Conservation (phyloP, 2,797 vertebrate species). For the Lepilemur septentrionalis region DNA sequence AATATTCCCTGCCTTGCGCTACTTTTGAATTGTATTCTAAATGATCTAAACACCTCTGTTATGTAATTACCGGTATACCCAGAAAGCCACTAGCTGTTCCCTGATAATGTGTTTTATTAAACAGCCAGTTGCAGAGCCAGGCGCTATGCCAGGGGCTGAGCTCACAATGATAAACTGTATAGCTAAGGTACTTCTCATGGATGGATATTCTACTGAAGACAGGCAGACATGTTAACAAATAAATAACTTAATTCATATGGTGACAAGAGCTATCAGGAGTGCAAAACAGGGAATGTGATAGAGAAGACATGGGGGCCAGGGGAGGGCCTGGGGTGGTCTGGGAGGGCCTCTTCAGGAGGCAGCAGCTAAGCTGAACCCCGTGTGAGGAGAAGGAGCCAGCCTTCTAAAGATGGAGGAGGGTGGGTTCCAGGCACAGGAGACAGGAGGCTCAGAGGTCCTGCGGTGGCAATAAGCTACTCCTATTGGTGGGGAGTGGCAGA, state of each 20-base stretch:
- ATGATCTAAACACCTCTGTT: not conserved
- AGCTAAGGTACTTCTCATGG: not conserved
- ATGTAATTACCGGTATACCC: not conserved
- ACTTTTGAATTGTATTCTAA: slow-evolving; percentile 37
- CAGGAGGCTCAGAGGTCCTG: not conserved
- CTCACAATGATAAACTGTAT: not conserved
- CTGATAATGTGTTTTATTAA: slow-evolving; percentile 25
- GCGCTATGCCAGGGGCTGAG: not conserved
- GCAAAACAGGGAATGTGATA: not conserved
- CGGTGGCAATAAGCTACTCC: not conserved
- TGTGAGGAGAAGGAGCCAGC: not conserved
- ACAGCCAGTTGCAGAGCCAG: not conserved
- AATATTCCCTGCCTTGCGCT: not conserved
- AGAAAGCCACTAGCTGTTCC: not conserved
- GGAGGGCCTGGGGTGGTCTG: not conserved
- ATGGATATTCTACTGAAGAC: not conserved
- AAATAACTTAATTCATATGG: not conserved
- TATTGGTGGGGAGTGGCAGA: not conserved
- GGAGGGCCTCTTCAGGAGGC: not conserved
- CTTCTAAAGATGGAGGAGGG: not conserved
- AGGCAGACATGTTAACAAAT: not conserved
- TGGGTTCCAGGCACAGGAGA: not conserved
- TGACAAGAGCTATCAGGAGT: not conserved
- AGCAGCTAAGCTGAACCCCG: not conserved
- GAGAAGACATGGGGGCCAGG: not conserved